Evolutionary conservation across 2,797 vertebrate genomes (phyloP).

Genomic region (Oreochromis grahami): DNA sequence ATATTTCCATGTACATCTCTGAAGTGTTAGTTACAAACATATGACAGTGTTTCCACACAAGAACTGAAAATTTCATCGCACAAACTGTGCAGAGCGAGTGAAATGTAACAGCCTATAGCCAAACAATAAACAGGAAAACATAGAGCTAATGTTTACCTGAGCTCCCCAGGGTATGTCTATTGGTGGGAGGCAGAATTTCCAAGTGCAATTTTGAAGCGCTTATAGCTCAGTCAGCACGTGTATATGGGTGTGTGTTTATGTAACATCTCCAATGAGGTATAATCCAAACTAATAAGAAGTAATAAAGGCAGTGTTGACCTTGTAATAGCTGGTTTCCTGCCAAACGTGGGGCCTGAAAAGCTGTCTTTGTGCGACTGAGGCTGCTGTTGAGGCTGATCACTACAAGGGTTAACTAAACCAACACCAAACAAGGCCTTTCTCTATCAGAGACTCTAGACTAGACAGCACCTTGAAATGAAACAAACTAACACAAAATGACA

Average conservation of each 20-base stretch:
- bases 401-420: conserved; percentile 45
- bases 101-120: conserved; percentile 22
- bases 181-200: conserved; percentile 16
- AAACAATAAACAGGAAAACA: conserved; percentile 60
- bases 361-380: conserved; percentile 47
- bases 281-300: conserved; percentile 58
- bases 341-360: conserved; percentile 44
- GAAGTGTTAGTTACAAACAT: neutral
- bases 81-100: conserved; percentile 9
- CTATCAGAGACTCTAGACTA: neutral
- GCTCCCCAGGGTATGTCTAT: conserved; percentile 32
- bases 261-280: conserved; percentile 54
- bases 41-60: neutral
- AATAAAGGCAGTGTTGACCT: conserved; percentile 64
- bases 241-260: conserved; percentile 52
- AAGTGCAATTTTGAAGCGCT: conserved; percentile 19
- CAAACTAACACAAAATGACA: neutral
- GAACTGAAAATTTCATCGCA: conserved; percentile 21
- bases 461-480: conserved; percentile 3
- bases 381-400: conserved; percentile 10
- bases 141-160: conserved; percentile 32
- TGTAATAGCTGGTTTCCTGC: conserved; percentile 66
- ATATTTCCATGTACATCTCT: neutral
- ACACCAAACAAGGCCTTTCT: conserved; percentile 16
- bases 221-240: conserved; percentile 5